Evolutionary conservation across 2,113 vertebrate genomes (phyloP), one percentile per base, ranked within the genome.

Genomic region (Myiagra hebetior): DNA sequence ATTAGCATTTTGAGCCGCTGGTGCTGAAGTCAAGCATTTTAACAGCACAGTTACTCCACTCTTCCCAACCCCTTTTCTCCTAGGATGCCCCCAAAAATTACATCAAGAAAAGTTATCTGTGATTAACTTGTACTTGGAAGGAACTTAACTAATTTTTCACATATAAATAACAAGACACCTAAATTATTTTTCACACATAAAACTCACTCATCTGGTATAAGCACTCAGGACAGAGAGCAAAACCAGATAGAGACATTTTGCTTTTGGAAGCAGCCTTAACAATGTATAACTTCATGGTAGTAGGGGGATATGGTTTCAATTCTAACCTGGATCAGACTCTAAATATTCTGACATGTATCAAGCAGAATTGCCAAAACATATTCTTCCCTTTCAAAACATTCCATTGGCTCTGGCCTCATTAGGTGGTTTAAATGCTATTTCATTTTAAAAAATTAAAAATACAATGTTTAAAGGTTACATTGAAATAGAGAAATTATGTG

Each of bases 291-390:
- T 95, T 56, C 59, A 78, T 94, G 39, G 83, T 63, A 92, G 85
- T 57, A 93, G 46, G 41, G 13, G 27, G 78, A 91, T 97, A 97
- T 98, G 97, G 94, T 97, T 98, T 98, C 96, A 97, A 97, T 98
- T 97, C 96, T 80, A 82, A 84, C 81, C 95, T 95, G 89, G 93
- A 97, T 95, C 90, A 95, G 77, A 75, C 77, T 84, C 92, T 95
- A 76, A 95, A 89, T 91, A 92, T 97, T 97, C 87, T 96, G 95
- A 87, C 89, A 91, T n/a, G 68, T 91, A 95, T 95, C 89, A 91
- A 96, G 80, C 35, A 84, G 64, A 59, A 67, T 74, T 95, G 85
- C 96, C 94, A 97, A 95, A 85, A 92, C 69, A 93, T 95, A 91
- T 78, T 96, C 95, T 95, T 96, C 85, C 57, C 47, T 94, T 95